Conservation (phyloP, 2,797 vertebrate genomes). For the Pipistrellus nathusii region DNA sequence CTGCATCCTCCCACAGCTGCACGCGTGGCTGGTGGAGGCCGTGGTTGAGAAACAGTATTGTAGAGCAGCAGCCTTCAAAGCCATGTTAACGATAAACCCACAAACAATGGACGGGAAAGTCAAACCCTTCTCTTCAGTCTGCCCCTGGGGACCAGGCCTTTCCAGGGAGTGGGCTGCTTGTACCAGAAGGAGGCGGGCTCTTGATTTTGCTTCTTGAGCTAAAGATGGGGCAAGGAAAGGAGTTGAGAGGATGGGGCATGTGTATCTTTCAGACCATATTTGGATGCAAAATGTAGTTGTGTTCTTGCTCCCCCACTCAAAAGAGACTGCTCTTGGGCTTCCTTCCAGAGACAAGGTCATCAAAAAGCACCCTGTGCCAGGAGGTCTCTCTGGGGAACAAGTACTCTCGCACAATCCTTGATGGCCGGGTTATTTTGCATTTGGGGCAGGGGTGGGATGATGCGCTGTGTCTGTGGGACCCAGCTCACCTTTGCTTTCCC, state of each 20-base stretch:
- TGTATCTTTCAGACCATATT: background rate
- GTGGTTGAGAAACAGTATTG: conserved; percentile 74
- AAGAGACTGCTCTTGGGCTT: conserved; percentile 73
- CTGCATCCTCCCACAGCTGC: background rate
- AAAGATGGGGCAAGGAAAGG: background rate
- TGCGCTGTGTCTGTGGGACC: background rate
- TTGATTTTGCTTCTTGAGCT: background rate
- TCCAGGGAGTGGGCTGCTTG: conserved; percentile 33
- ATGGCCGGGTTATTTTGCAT: background rate
- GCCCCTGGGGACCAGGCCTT: conserved; percentile 3
- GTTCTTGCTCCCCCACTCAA: conserved; percentile 59
- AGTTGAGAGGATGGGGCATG: background rate
- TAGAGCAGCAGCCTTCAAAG: conserved; percentile 78
- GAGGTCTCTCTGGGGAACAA: conserved; percentile 81
- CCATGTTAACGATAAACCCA: conserved; percentile 55
- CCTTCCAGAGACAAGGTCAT: conserved; percentile 80
- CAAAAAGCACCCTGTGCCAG: conserved; percentile 75
- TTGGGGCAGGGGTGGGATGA: background rate
- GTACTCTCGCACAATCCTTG: background rate
- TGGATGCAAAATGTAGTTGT: conserved; percentile 77
- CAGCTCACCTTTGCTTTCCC: background rate
- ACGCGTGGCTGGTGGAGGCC: no score
- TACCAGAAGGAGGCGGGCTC: background rate
- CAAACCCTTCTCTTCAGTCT: background rate
- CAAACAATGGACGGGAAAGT: background rate